Evolutionary conservation across 2,888 invertebrate species (phyloP).

Genomic region (Ametastegia equiseti): DNA sequence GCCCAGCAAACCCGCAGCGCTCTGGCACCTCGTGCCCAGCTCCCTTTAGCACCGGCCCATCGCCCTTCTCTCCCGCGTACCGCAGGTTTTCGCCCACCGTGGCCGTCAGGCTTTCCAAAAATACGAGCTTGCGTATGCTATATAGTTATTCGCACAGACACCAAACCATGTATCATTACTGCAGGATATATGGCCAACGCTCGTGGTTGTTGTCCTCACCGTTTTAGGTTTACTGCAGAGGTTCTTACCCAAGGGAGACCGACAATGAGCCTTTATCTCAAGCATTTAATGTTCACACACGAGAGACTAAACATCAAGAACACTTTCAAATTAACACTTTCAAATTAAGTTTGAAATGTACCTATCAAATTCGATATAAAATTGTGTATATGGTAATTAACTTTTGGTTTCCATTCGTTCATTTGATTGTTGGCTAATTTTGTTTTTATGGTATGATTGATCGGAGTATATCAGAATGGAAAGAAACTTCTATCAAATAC

Average conservation of each 20-base stretch:
- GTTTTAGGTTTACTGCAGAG: not conserved
- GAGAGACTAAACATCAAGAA: too few species aligned
- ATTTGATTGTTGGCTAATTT: too few species aligned
- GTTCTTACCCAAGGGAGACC: not conserved
- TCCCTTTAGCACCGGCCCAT: slow-evolving; percentile 55
- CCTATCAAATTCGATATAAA: too few species aligned
- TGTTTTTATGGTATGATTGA: too few species aligned
- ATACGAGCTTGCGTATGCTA: slow-evolving; percentile 40
- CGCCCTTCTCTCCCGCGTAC: slow-evolving; percentile 55
- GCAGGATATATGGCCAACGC: not conserved
- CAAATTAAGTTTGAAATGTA: too few species aligned
- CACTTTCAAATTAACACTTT: too few species aligned
- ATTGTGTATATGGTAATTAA: too few species aligned
- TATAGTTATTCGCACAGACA: slow-evolving; percentile 11
- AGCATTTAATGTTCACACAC: too few species aligned
- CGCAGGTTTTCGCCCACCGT: slow-evolving; percentile 37
- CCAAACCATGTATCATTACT: not conserved
- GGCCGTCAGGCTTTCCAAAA: slow-evolving; percentile 28
- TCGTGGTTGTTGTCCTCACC: not conserved
- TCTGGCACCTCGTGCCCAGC: slow-evolving; percentile 44
- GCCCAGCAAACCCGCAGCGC: slow-evolving; percentile 66
- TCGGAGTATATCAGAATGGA: not conserved
- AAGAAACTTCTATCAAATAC: not conserved
- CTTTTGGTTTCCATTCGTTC: too few species aligned
- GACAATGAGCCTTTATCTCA: not conserved